Base-by-base conservation (phyloP, 2,797 vertebrate species). In the Threskiornis aethiopicus region DNA sequence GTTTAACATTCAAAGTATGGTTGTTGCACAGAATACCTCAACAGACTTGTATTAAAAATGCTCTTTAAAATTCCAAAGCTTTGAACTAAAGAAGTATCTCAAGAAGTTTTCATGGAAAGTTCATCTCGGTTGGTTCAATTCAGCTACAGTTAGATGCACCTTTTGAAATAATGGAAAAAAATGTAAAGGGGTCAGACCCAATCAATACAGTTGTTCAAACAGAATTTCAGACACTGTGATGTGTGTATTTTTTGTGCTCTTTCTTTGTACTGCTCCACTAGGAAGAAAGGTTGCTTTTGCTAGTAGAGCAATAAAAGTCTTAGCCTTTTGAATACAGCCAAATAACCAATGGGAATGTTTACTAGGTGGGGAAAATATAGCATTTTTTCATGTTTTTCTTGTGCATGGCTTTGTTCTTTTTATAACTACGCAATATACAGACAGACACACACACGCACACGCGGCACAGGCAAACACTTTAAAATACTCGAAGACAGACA, bases 151-250 rank as follows among this genome's bases (percentile, higher is more conserved):
- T 98, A 98, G 98, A 98, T 98, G 98, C 98, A 98, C 97, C 99
- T 98, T 98, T 98, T 98, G 99, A 99, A 98, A 99, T 99, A 99
- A 99, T 99, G 98, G 98, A 93, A 49, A 98, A 97, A 98, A 98
- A 98, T 97, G 98, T 98, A 99, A 98, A 98, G 98, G 98, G 99
- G 98, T 99, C 98, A 98, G 98, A 95, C 97, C 98, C 98, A 99
- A 99, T 99, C 99, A 99, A 99, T 99, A 98, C 96, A 94, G 97
- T 95, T 98, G 98, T 99, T 99, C 99, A 99, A 99, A 99, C 98
- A 98, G 99, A 99, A 99, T 99, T 98, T 98, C 98, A 84, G 98
- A 97, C 97, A 98, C 98, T 98, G 92, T 99, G 98, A 99, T 99
- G 98, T 99, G 97, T 89, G 94, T 97, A 96, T 97, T 98, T 99